phyloP scores from a whole-genome alignment of 2,888 invertebrate genomes.

The Myopa testacea region DNA sequence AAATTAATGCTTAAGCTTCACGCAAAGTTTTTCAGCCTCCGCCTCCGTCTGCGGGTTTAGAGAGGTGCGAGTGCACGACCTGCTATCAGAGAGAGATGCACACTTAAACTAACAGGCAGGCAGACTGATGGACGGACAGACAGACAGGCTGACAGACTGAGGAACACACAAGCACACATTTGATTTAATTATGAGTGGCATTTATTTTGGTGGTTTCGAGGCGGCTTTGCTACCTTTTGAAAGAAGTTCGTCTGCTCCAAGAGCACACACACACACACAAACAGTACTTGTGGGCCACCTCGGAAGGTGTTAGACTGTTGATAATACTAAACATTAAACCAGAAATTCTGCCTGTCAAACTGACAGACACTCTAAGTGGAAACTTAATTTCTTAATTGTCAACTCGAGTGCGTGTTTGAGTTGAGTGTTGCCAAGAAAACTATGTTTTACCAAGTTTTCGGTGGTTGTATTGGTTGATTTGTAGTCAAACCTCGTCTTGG shows the following conservation, averaged over 20 bases:
- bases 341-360: slow-evolving; percentile 62
- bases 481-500: slow-evolving; percentile 41
- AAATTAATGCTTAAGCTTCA: slow-evolving; percentile 61
- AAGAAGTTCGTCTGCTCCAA: slow-evolving; percentile 17
- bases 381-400: slow-evolving; percentile 68
- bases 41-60: background rate
- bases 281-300: background rate
- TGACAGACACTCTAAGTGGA: slow-evolving; percentile 65
- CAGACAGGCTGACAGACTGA: slow-evolving; percentile 39
- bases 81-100: slow-evolving; percentile 3
- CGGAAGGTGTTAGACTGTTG: slow-evolving; percentile 66
- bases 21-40: slow-evolving; percentile 47
- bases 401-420: slow-evolving; percentile 43
- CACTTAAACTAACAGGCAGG: background rate
- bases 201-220: slow-evolving; percentile 53
- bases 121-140: slow-evolving; percentile 43
- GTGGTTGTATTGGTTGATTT: slow-evolving; percentile 42
- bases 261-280: slow-evolving; percentile 34
- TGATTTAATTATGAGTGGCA: slow-evolving; percentile 69
- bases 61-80: background rate
- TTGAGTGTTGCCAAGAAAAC: slow-evolving; percentile 38
- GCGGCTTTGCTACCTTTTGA: slow-evolving; percentile 5
- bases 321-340: slow-evolving; percentile 61
- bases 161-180: slow-evolving; percentile 52
- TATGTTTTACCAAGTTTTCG: slow-evolving; percentile 36